phyloP scores from a whole-genome alignment of 2,888 invertebrate genomes.

The Corbicula japonica region DNA sequence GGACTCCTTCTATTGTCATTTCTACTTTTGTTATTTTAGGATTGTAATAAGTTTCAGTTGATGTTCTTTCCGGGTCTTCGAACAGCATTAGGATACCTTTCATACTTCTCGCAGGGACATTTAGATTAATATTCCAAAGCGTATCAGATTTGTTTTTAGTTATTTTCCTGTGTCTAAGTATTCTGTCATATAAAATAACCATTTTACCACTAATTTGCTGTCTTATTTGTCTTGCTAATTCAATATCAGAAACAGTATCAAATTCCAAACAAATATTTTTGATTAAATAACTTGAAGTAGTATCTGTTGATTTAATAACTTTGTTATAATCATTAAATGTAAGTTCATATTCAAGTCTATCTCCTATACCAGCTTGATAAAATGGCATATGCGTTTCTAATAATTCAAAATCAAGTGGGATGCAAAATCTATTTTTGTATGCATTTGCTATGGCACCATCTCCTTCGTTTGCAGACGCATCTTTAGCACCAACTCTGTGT shows the following conservation, averaged over 20 bases:
- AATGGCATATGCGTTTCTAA: slow-evolving; percentile 57
- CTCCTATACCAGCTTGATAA: slow-evolving; percentile 58
- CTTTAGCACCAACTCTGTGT: slow-evolving; percentile 51
- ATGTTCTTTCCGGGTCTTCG: slow-evolving; percentile 44
- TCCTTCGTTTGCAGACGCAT: slow-evolving; percentile 35
- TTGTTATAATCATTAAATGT: slow-evolving; percentile 41
- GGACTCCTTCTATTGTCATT: slow-evolving; percentile 62
- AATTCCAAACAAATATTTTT: slow-evolving; percentile 63
- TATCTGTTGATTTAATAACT: slow-evolving; percentile 33
- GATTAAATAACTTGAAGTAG: slow-evolving; percentile 45
- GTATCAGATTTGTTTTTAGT: slow-evolving; percentile 55
- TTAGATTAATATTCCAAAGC: slow-evolving; percentile 64
- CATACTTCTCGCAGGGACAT: slow-evolving; percentile 62
- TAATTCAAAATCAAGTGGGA: slow-evolving; percentile 55
- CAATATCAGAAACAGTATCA: slow-evolving; percentile 55
- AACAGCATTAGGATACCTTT: slow-evolving; percentile 65
- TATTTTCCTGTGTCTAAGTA: slow-evolving; percentile 59
- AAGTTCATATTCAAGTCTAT: too few species aligned
- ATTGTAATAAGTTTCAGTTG: slow-evolving; percentile 53
- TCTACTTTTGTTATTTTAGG: slow-evolving; percentile 61
- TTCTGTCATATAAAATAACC: slow-evolving; percentile 60
- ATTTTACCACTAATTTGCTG: slow-evolving; percentile 34
- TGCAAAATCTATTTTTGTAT: slow-evolving; percentile 57
- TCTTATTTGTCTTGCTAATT: slow-evolving; percentile 56
- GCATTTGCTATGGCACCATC: slow-evolving; percentile 57